Evolutionary conservation across 2,113 vertebrate genomes (phyloP).

Genomic region (Nothocercus nigrocapillus): DNA sequence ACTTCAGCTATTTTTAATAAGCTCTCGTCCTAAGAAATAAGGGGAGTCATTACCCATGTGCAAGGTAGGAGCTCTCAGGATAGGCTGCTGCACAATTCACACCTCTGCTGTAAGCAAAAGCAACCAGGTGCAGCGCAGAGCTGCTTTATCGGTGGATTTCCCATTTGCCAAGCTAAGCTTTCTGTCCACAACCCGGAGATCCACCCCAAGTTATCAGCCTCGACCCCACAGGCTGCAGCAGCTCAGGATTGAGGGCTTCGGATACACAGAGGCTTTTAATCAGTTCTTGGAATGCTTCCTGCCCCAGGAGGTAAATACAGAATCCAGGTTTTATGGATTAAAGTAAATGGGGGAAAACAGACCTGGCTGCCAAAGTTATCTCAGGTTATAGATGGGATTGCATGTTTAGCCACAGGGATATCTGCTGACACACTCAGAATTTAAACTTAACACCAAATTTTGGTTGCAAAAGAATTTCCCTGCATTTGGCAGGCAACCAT

Average conservation of each 20-base stretch:
- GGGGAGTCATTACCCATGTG: neutral
- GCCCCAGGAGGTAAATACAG: conserved; percentile 32
- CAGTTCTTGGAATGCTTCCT: conserved; percentile 35
- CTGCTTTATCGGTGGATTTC: neutral
- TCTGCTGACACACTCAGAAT: conserved; percentile 48
- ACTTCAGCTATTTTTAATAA: neutral
- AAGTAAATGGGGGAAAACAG: neutral
- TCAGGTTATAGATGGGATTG: conserved; percentile 25
- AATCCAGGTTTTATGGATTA: conserved; percentile 58
- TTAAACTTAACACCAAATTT: conserved; percentile 26
- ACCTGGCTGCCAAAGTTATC: conserved; percentile 38
- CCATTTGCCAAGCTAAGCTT: neutral
- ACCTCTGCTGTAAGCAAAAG: neutral
- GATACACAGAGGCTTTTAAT: conserved; percentile 53
- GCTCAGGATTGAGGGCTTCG: conserved; percentile 6
- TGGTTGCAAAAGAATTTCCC: conserved; percentile 29
- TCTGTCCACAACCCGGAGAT: neutral
- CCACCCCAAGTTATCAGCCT: conserved; percentile 1
- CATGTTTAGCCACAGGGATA: neutral
- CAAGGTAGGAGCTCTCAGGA: neutral
- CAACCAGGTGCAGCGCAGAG: neutral
- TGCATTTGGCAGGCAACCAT: neutral
- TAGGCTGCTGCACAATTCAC: neutral
- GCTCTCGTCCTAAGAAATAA: neutral
- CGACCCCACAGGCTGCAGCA: neutral